phyloP scores from a whole-genome alignment of 1,140 invertebrate species.

The Diabrotica undecimpunctata region DNA sequence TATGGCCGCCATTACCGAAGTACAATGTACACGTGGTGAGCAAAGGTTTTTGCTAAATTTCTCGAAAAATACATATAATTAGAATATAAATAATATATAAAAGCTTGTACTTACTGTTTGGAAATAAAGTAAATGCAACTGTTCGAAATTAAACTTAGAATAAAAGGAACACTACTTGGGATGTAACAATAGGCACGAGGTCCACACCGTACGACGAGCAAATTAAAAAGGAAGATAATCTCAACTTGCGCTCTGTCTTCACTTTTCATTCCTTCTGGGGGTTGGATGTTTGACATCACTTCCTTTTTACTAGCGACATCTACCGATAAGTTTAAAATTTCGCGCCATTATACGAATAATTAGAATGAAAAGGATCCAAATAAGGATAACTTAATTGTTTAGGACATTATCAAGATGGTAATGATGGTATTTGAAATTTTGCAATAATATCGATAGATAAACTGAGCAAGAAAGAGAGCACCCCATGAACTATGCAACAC shows the following conservation, averaged over 20 bases:
- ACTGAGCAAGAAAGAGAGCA: too few relatives aligned
- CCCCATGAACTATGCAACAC: too few relatives aligned
- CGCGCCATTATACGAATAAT: too few relatives aligned
- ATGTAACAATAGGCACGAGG: conserved; percentile 32
- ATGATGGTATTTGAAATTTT: too few relatives aligned
- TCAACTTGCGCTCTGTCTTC: conserved; percentile 32
- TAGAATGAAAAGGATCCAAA: too few relatives aligned
- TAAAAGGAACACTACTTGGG: conserved; percentile 34
- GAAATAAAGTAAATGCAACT: conserved; percentile 41
- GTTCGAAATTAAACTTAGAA: conserved; percentile 33
- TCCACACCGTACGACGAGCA: conserved; percentile 42
- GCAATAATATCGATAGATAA: too few relatives aligned
- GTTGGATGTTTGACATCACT: background rate
- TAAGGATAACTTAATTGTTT: too few relatives aligned
- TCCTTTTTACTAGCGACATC: background rate
- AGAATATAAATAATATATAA: conserved; percentile 18
- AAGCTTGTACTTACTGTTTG: conserved; percentile 39
- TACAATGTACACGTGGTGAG: conserved; percentile 44
- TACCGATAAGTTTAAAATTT: background rate
- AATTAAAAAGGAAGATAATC: conserved; percentile 43
- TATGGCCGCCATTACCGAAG: conserved; percentile 44
- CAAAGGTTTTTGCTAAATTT: conserved; percentile 27
- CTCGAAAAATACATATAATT: conserved; percentile 16
- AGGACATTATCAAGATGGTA: too few relatives aligned
- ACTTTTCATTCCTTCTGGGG: background rate